phyloP scores from a whole-genome alignment of 2,888 invertebrate genomes.

The Hypomecis punctinalis region DNA sequence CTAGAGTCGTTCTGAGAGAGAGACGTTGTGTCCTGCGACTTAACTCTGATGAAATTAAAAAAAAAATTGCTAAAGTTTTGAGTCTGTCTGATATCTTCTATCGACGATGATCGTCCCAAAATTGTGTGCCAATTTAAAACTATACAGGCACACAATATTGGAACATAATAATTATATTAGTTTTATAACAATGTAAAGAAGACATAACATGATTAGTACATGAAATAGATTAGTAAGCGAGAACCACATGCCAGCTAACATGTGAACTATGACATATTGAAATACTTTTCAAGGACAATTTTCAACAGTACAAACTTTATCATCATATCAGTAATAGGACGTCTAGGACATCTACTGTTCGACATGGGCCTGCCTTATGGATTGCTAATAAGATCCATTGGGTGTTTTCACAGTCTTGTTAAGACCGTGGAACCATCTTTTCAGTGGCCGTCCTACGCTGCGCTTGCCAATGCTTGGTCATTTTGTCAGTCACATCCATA shows the following conservation, averaged over 20 bases:
- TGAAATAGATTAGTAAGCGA: conserved; percentile 24
- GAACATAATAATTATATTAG: conserved; percentile 3
- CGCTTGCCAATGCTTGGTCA: too few species aligned
- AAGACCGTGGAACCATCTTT: too few species aligned
- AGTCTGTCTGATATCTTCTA: conserved; percentile 18
- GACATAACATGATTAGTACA: conserved; percentile 23
- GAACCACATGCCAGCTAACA: conserved; percentile 27
- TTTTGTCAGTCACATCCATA: too few species aligned
- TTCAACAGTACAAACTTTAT: neutral
- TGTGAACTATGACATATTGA: neutral
- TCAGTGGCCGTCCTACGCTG: too few species aligned
- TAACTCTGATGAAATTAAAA: too few species aligned
- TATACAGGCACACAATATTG: conserved; percentile 11
- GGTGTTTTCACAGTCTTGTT: too few species aligned
- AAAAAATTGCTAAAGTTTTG: neutral
- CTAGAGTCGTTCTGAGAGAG: too few species aligned
- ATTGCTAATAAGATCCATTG: too few species aligned
- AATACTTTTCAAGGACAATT: conserved; percentile 3
- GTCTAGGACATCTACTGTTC: too few species aligned
- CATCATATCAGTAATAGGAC: too few species aligned
- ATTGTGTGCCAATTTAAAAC: conserved; percentile 12
- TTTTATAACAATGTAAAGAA: conserved; percentile 14
- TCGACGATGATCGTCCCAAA: conserved; percentile 21
- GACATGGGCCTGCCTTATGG: too few species aligned
- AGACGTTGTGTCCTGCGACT: too few species aligned